Evolutionary conservation across 37 sponge, comb jelly and placozoan species (phyloP), one percentile per base, ranked within the genome.

Genomic region (Ianthella basta): DNA sequence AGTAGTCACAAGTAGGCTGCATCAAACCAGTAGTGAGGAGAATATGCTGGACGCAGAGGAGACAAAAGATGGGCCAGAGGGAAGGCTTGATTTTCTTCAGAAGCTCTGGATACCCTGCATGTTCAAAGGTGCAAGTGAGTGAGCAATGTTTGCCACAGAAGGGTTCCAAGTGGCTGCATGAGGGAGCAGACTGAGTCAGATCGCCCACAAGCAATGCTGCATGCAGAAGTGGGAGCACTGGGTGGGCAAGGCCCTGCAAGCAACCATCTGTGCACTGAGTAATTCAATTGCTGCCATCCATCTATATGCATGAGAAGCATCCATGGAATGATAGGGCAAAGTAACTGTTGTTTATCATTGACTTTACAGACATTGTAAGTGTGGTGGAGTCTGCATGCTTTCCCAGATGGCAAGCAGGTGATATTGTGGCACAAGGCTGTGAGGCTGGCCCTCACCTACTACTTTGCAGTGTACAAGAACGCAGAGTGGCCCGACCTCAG

Each of bases 41-140:
- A 29, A 69, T 33, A 75, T 75, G 78, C 78, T 75, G 33, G 78
- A 75, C 40, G 78, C 44, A 25, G 78, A 15, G 37, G 78, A 75
- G 15, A 53, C 15, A 1, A 75, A 50, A 21, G 78, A 75, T 41
- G 50, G 50, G 6, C 78, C 78, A 69, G 24, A 75, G 8, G 78
- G 78, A 75, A 36, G 54, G 53, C 25, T 75, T 40, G 19, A 50
- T 1, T 40, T 75, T 36, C 16, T 75, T 36, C 78, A 75, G 25
- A 75, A 41, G 25, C 38, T 39, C 24, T 75, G 78, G 78, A 75
- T 39, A 14, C 2, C 21, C 1, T 75, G n/a, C n/a, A n/a, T n/a
- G 37, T 50, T 44, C 78, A 19, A 23, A 18, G 21, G 54, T 36
- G 54, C n/a, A 50, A 0, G 54, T 4, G 10, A 8, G 8, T 21